Percentiles rank a stretch among this genome's conserved stretches.
Conservation (phyloP, 2,113 vertebrate species). For the Prochilodus magdalenae region DNA sequence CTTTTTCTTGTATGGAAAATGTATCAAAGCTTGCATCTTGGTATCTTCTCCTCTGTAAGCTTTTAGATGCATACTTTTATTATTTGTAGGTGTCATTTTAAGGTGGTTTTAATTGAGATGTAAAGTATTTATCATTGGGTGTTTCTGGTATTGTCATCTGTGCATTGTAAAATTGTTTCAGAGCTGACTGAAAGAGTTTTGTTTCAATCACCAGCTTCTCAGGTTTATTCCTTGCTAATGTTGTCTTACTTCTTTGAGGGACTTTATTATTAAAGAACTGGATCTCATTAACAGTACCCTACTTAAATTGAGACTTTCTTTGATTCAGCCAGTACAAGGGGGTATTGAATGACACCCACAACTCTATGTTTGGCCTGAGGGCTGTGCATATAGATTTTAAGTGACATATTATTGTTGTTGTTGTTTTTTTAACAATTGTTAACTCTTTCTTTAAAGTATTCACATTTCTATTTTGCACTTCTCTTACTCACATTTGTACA, state of each 20-base stretch:
- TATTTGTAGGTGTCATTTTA: too few relatives aligned
- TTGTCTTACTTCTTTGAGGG: not conserved
- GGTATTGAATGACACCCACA: not conserved
- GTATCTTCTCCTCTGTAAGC: not conserved
- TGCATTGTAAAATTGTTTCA: not conserved
- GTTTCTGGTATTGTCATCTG: not conserved
- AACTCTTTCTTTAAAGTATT: conserved; percentile 17
- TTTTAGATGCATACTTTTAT: not conserved
- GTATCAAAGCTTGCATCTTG: not conserved
- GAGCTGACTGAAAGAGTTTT: not conserved
- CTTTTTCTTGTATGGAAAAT: not conserved
- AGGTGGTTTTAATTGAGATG: not conserved
- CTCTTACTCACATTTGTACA: conserved; percentile 27
- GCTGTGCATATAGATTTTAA: not conserved
- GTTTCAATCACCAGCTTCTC: not conserved
- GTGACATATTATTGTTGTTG: not conserved
- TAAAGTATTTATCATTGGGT: not conserved
- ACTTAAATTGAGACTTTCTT: not conserved
- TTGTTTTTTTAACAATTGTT: conserved; percentile 19
- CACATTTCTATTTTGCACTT: conserved; percentile 24
- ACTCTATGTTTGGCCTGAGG: too few relatives aligned
- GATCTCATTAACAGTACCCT: not conserved
- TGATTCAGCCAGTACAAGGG: not conserved
- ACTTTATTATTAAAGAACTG: not conserved
- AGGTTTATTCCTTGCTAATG: conserved; percentile 19